Percentiles rank a stretch among this genome's conserved stretches.
Conservation (phyloP, 1,140 invertebrate species). For the Cepaea nemoralis region DNA sequence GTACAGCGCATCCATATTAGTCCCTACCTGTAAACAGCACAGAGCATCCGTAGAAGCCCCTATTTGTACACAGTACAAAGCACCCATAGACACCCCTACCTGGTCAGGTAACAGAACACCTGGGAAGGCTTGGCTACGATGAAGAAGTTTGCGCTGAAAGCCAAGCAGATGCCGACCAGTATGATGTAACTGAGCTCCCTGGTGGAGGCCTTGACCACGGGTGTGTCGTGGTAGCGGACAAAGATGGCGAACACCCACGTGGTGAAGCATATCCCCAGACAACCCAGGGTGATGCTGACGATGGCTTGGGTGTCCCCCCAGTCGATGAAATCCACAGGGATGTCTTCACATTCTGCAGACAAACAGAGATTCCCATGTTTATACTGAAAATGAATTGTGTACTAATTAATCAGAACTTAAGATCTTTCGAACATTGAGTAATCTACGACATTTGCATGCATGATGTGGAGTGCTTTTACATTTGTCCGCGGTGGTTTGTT, state of each 20-base stretch:
- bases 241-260: constrained; percentile 77
- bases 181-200: constrained; percentile 86
- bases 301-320: constrained; percentile 77
- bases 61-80: too few species aligned
- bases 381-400: too few species aligned
- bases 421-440: too few species aligned
- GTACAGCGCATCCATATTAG: too few species aligned
- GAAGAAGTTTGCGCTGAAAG: constrained; percentile 78
- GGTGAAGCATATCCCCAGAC: constrained; percentile 80
- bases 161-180: constrained; percentile 77
- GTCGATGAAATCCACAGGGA: constrained; percentile 75
- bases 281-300: constrained; percentile 76
- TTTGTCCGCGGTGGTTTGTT: too few species aligned
- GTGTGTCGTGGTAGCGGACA: constrained; percentile 81
- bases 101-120: constrained; percentile 79
- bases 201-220: constrained; percentile 83
- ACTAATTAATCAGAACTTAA: too few species aligned
- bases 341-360: constrained; percentile 75
- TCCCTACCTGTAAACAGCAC: too few species aligned
- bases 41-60: too few species aligned
- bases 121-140: constrained; percentile 81
- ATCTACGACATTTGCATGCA: too few species aligned
- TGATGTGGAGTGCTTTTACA: too few species aligned
- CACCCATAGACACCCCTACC: too few species aligned
- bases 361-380: too few species aligned